phyloP scores from a whole-genome alignment of 2,113 vertebrate genomes.

The Tinamus guttatus region DNA sequence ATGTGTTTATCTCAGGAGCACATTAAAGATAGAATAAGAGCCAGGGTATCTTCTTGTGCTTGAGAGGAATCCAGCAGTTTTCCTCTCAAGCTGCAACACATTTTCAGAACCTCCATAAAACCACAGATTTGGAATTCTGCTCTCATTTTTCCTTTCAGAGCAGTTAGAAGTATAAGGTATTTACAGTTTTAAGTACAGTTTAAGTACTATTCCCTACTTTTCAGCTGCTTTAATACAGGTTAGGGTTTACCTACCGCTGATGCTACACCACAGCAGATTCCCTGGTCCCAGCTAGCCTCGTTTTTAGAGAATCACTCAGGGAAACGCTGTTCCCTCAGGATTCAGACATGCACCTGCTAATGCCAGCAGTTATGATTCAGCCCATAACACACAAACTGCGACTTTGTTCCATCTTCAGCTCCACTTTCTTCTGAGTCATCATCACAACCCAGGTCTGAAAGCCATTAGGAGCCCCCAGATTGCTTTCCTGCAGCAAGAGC shows the following conservation, averaged over 20 bases:
- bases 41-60: not conserved
- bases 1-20: not conserved
- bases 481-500: constrained; percentile 39
- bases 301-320: constrained; percentile 58
- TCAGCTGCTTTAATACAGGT: constrained; percentile 21
- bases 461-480: constrained; percentile 51
- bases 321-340: constrained; percentile 37
- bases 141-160: not conserved
- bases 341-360: not conserved
- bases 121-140: not conserved
- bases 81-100: not conserved
- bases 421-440: constrained; percentile 68
- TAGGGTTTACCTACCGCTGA: not conserved
- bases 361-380: constrained; percentile 54
- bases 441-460: constrained; percentile 65
- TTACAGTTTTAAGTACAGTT: not conserved
- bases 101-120: not conserved
- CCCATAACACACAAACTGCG: constrained; percentile 10
- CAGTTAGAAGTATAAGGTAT: not conserved
- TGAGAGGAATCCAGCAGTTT: not conserved
- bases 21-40: not conserved
- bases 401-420: constrained; percentile 56
- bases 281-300: constrained; percentile 22
- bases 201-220: not conserved
- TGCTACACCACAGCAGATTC: constrained; percentile 20